Base-by-base conservation (phyloP, 2,888 invertebrate species). In the Drosophila pseudotakahashii region DNA sequence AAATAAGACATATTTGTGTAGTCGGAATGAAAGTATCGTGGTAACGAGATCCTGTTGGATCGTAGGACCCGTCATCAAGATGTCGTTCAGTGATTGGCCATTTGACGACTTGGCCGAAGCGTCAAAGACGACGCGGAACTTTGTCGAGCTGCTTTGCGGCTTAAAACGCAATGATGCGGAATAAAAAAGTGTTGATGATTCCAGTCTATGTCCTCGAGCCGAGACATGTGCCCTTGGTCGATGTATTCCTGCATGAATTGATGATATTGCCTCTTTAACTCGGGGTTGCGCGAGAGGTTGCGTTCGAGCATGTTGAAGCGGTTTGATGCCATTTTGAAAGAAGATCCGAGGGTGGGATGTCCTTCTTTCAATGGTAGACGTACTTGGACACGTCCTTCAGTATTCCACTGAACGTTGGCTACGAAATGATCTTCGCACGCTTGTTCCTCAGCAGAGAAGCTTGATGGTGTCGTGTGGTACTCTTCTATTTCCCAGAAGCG, bases 1-100 rank as follows among this genome's bases (percentile, higher is more conserved):
- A 30, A 7, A 30, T 30, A 7, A 30, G 30, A 30, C 30, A 30
- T 30, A 30, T 30, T 30, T 30, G 30, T 30, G 30, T 30, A 30
- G 30, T 30, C 30, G 30, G 30, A 30, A 30, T 30, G 7, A 30
- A 30, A 30, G 30, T 30, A 30, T 30, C 5, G 26, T 26, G 26
- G 37, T 37, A n/a, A n/a, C n/a, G 13, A n/a, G n/a, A 37, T 37
- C n/a, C 37, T n/a, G n/a, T n/a, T 37, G 37, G 37, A 37, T 37
- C n/a, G 37, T 37, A 37, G 37, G n/a, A 37, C 37, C 37, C 37
- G 37, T 37, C 37, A n/a, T 37, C 37, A 37, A 37, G 37, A 37
- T 37, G n/a, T 37, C 37, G n/a, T 37, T 37, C 7, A 37, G 37
- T 37, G n/a, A 37, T n/a, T 37, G 7, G 37, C 37, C 37, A 37